Conservation (phyloP, 2,888 invertebrate species). For the Ephialtes manifestator region DNA sequence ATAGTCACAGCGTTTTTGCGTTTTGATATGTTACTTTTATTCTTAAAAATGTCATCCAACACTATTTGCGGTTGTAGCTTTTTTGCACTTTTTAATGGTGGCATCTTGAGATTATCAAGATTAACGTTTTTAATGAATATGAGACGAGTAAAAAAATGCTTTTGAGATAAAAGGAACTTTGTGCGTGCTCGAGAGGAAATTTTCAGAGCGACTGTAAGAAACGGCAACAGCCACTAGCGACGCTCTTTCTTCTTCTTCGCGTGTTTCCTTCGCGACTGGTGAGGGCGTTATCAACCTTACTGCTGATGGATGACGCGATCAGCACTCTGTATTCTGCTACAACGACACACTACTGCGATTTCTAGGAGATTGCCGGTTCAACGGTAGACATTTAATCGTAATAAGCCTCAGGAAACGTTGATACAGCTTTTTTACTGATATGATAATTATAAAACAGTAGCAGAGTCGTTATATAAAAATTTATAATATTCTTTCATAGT, state of each 20-base stretch:
- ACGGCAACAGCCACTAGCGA: not conserved
- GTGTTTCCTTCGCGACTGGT: not conserved
- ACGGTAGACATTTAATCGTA: not conserved
- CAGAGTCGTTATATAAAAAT: too few species aligned
- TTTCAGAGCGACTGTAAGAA: not conserved
- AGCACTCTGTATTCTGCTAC: not conserved
- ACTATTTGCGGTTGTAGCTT: not conserved
- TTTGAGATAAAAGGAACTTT: not conserved
- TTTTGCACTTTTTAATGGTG: not conserved
- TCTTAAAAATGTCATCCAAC: not conserved
- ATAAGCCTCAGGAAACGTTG: not conserved
- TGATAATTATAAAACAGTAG: too few species aligned
- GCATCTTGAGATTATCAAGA: not conserved
- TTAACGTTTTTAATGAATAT: not conserved
- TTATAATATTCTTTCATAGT: too few species aligned
- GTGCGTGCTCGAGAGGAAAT: not conserved
- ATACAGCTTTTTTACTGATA: not conserved
- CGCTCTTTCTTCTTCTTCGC: not conserved
- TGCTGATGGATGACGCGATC: not conserved
- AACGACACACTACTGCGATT: not conserved
- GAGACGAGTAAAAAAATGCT: not conserved
- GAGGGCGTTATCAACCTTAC: not conserved
- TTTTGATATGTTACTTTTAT: not conserved
- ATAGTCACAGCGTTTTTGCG: not conserved
- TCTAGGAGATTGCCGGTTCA: not conserved